Base-by-base conservation (phyloP, 2,113 vertebrate genomes). In the Myiozetetes cayanensis region DNA sequence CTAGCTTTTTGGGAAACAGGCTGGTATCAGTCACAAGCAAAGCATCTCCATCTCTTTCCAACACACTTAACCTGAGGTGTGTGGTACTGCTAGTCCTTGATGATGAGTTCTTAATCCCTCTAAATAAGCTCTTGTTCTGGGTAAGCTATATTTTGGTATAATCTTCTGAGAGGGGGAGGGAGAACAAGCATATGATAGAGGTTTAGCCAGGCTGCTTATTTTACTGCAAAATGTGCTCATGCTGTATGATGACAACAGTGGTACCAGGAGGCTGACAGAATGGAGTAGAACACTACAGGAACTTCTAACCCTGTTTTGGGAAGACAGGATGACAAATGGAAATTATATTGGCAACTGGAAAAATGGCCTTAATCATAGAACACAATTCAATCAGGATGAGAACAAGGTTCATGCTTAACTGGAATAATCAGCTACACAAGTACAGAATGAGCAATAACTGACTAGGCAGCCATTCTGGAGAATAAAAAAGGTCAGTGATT, bases 81-180 rank as follows among this genome's bases (percentile, higher is more conserved):
- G 72, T 96, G 78, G 53, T 85, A 65, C 66, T 94, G 87, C 79
- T 89, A 44, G 46, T 80, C 71, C 61, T 90, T 91, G 44, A 53
- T 93, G 92, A 87, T 71, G 61, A 89, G 53, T 83, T 67, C 91
- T 70, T 85, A 87, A 75, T 86, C 35, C 80, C 39, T 90, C 75
- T 87, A 83, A 89, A 87, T 67, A 88, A 96, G 58, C 53, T 52
- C 56, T 87, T 86, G 12, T 52, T 46, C 77, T 95, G 81, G 33
- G 24, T 95, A 39, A 95, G 33, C 78, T 41, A 4, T 49, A 28
- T 63, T 92, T 95, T 81, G 30, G n/a, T 76, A 37, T 92, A 30
- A 43, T 63, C 28, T 77, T 79, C 70, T 65, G 80, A 80, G 68
- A 71, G 24, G 49, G 49, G 37, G 15, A 62, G 25, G 33, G 44